Base-by-base conservation (phyloP, 1,140 invertebrate genomes). In the Triops cancriformis region DNA sequence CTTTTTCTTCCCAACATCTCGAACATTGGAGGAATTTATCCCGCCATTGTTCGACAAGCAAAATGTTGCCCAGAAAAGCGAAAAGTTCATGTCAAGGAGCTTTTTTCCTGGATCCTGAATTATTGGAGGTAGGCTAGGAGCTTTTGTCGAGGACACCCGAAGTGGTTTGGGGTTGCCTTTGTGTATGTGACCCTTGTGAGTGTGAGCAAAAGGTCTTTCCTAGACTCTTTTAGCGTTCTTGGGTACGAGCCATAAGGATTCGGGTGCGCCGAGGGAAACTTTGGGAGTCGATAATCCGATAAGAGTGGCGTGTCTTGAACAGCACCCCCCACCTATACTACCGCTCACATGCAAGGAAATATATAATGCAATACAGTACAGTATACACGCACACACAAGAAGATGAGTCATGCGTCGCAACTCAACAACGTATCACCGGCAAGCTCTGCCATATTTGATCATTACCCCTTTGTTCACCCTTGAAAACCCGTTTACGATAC, bases 101-200 rank as follows among this genome's bases (percentile, higher is more conserved):
- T 64, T 64, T 64, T 64, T 64, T 64, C 14, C 51, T 2, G 31
- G 31, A 18, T 64, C 51, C 51, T 64, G 51, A 64, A 64, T 64
- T 64, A 64, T 64, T 64, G 51, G 14, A 64, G 51, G 51, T 64
- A 64, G 51, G 23, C 51, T 64, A 64, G 10, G 10, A 64, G 51
- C 51, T 64, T 64, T 64, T 64, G 51, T 64, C 18, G 51, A 64
- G 51, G 51, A 64, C 51, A 23, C 51, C 31, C n/a, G 51, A 23
- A 64, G 51, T 64, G 51, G 51, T 64, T 64, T 64, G 51, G 51
- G 51, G 51, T 64, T 64, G 51, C 51, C 51, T 64, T 64, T 64
- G 51, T 64, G 51, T 64, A 64, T 64, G 51, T 64, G 51, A 64
- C 51, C 51, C 51, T 64, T 64, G 51, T 64, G 51, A 64, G 51